phyloP scores from a whole-genome alignment of 2,113 vertebrate species.

The Helogale parvula region DNA sequence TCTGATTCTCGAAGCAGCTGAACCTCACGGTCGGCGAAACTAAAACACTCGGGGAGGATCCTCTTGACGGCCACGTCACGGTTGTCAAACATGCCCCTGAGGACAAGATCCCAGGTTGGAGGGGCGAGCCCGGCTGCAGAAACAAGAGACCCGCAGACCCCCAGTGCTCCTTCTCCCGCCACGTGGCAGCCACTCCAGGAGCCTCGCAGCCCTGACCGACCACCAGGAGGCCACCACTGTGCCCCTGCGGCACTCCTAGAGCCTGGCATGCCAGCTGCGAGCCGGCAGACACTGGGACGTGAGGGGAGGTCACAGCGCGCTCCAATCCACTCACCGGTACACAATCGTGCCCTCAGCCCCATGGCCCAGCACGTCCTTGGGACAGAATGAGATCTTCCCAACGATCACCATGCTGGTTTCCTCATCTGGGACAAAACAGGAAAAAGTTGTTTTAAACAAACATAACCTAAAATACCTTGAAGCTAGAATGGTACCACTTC shows the following conservation, averaged over 20 bases:
- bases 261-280: background rate
- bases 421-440: slow-evolving; percentile 85
- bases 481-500: background rate
- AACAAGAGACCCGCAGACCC: fast-evolving
- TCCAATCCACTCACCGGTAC: slow-evolving; percentile 89
- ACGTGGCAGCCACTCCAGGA: background rate
- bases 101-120: background rate
- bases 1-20: slow-evolving; percentile 96
- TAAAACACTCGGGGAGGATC: slow-evolving; percentile 98
- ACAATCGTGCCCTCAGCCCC: slow-evolving; percentile 99
- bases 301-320: background rate
- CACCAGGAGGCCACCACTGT: fast-evolving
- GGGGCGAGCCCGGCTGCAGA: background rate
- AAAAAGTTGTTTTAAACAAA: background rate
- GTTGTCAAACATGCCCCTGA: slow-evolving; percentile 96
- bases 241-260: background rate
- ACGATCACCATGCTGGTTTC: slow-evolving; percentile 89
- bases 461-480: background rate
- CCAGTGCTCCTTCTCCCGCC: background rate
- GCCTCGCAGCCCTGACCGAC: background rate
- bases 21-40: slow-evolving; percentile 97
- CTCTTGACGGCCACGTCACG: slow-evolving; percentile 96
- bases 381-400: slow-evolving; percentile 95
- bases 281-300: background rate
- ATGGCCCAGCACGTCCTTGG: slow-evolving; percentile 94